Evolutionary conservation across 2,888 invertebrate genomes (phyloP).

Genomic region (Piscicola geometra): DNA sequence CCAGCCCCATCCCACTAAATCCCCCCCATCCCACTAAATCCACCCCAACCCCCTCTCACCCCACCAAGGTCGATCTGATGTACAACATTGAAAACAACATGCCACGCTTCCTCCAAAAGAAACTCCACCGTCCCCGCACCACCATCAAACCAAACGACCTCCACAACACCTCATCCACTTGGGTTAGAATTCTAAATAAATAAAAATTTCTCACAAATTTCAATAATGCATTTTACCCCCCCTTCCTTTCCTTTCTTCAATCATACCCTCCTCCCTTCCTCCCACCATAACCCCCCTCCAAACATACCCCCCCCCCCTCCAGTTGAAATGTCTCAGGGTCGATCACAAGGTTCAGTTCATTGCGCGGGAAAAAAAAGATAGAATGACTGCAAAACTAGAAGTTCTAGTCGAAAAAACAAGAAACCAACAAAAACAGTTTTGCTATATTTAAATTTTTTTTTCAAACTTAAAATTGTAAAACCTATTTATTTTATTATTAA

Average conservation of each 20-base stretch:
- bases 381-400: slow-evolving; percentile 36
- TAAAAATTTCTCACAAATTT: background rate
- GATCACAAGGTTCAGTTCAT: slow-evolving; percentile 43
- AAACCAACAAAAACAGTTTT: slow-evolving; percentile 36
- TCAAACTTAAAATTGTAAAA: too few relatives aligned
- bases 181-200: slow-evolving; percentile 24
- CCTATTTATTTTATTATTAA: too few relatives aligned
- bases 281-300: background rate
- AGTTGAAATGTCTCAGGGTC: slow-evolving; percentile 41
- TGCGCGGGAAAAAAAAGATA: slow-evolving; percentile 41
- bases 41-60: background rate
- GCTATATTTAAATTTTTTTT: background rate
- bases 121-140: slow-evolving; percentile 39
- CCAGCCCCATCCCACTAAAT: background rate
- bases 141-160: slow-evolving; percentile 44
- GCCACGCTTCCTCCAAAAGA: slow-evolving; percentile 43
- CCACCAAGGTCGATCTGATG: slow-evolving; percentile 43
- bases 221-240: background rate
- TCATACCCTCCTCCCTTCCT: too few relatives aligned
- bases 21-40: background rate
- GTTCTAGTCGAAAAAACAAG: slow-evolving; percentile 38
- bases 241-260: background rate
- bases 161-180: slow-evolving; percentile 32
- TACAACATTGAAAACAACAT: slow-evolving; percentile 45
- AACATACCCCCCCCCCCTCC: background rate